Conservation (phyloP, 2,113 vertebrate species). For the Phyllostomus discolor region DNA sequence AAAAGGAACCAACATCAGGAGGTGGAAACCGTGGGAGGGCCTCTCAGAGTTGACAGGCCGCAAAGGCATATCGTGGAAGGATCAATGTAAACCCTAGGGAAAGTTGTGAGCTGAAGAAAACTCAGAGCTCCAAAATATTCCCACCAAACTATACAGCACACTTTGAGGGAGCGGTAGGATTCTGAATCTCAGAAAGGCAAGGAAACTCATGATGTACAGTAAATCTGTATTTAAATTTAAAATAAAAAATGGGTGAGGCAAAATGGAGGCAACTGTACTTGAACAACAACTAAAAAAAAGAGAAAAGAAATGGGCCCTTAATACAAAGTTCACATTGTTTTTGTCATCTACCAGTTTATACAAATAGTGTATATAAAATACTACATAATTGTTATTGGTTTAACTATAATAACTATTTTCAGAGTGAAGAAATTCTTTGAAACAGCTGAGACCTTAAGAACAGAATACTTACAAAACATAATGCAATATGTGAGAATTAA, state of each 20-base stretch:
- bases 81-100: not conserved
- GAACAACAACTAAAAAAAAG: no score
- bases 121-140: not conserved
- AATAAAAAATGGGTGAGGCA: no score
- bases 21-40: not conserved
- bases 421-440: not conserved
- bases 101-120: not conserved
- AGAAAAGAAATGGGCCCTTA: not conserved
- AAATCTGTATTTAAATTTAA: not conserved
- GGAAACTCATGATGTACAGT: not conserved
- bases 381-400: not conserved
- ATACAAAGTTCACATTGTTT: not conserved
- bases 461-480: constrained; percentile 22
- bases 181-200: not conserved
- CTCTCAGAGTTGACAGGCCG: not conserved
- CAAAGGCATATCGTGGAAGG: not conserved
- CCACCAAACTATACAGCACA: not conserved
- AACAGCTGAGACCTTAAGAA: constrained; percentile 25
- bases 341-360: not conserved
- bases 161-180: accelerated
- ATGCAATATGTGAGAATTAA: not conserved
- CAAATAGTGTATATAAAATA: not conserved
- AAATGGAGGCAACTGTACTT: no score
- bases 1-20: not conserved
- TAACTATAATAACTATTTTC: not conserved